These are phyloP conservation scores for Carterocephalus palaemon DNA, from an alignment of 2,888 invertebrate species.

Conservation along the genomic window DNA sequence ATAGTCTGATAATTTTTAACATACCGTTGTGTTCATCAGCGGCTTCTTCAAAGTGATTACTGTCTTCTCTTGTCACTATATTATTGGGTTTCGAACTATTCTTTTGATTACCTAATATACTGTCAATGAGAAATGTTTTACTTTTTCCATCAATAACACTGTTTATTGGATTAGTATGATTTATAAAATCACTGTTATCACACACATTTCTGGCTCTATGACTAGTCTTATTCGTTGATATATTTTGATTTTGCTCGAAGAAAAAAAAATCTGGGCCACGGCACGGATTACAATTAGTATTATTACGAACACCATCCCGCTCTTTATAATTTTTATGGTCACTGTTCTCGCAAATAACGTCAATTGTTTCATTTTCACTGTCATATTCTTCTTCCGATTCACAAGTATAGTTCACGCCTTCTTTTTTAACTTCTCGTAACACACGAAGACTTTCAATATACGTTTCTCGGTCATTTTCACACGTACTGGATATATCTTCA, in stretches of 20 bases:
- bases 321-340: slow-evolving; percentile 36
- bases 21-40: slow-evolving; percentile 71
- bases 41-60: slow-evolving; percentile 53
- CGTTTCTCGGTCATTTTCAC: slow-evolving; percentile 49
- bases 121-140: slow-evolving; percentile 78
- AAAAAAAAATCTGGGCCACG: slow-evolving; percentile 44
- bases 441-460: slow-evolving; percentile 33
- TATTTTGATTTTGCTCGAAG: slow-evolving; percentile 45
- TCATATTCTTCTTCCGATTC: slow-evolving; percentile 61
- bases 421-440: slow-evolving; percentile 40
- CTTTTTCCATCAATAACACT: slow-evolving; percentile 52
- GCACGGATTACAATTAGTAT: slow-evolving; percentile 38
- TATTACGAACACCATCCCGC: slow-evolving; percentile 34
- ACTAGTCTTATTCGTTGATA: slow-evolving; percentile 23
- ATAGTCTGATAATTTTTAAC: slow-evolving; percentile 19
- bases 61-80: slow-evolving; percentile 38
- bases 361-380: slow-evolving; percentile 73
- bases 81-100: slow-evolving; percentile 39
- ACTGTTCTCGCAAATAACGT: slow-evolving; percentile 70
- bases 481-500: slow-evolving; percentile 70
- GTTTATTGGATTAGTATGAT: slow-evolving; percentile 41
- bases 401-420: slow-evolving; percentile 45
- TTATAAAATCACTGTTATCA: slow-evolving; percentile 40
- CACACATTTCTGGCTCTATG: slow-evolving; percentile 26
- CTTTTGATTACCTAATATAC: slow-evolving; percentile 71